phyloP scores from a whole-genome alignment of 2,888 invertebrate species.

The Cephus nigrinus region DNA sequence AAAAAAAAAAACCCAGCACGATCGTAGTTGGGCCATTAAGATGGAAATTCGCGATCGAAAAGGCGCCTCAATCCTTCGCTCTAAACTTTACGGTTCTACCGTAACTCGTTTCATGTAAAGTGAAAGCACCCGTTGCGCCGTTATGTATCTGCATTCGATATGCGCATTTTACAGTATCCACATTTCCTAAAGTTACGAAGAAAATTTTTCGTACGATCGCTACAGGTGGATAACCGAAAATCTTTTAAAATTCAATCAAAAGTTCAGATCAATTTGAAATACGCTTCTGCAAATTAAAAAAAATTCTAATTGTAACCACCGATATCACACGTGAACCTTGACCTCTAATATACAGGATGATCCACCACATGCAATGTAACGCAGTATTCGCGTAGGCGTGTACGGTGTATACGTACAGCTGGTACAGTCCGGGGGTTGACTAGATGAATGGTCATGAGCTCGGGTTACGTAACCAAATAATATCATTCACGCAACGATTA shows the following conservation, averaged over 20 bases:
- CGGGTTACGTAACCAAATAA: conserved; percentile 46
- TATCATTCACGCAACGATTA: conserved; percentile 51
- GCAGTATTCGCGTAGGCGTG: neutral
- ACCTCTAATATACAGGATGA: conserved; percentile 40
- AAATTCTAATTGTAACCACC: neutral
- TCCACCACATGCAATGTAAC: conserved; percentile 4
- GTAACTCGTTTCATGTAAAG: neutral
- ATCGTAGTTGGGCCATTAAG: neutral
- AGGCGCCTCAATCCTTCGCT: neutral
- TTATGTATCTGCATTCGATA: neutral
- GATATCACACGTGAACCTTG: conserved; percentile 38
- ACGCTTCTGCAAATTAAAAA: neutral
- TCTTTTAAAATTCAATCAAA: neutral
- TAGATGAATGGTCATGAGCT: conserved; percentile 41
- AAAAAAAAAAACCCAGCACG: neutral
- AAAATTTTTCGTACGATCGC: neutral
- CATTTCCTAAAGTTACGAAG: neutral
- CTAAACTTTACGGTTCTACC: neutral
- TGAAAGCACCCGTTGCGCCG: neutral
- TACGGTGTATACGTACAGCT: neutral
- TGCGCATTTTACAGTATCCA: neutral
- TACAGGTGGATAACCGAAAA: neutral
- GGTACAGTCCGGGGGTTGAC: conserved; percentile 3
- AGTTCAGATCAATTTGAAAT: neutral
- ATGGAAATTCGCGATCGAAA: neutral